phyloP scores from a whole-genome alignment of 2,113 vertebrate species.

The Anseranas semipalmata region DNA sequence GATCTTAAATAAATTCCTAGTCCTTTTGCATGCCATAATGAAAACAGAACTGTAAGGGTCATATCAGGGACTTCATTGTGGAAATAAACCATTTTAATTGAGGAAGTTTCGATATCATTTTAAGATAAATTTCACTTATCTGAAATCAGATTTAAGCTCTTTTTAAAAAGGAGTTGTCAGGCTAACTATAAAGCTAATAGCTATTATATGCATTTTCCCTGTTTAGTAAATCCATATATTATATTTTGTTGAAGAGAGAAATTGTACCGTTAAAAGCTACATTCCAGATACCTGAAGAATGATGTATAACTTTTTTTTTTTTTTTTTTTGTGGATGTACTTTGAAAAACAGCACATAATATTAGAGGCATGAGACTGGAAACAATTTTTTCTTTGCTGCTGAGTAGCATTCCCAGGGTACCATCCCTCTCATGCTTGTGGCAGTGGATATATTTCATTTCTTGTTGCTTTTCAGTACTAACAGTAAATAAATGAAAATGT shows the following conservation, averaged over 20 bases:
- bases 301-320: neutral
- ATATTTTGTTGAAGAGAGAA: neutral
- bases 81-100: neutral
- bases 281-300: neutral
- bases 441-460: conserved; percentile 15
- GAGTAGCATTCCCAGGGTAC: neutral
- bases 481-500: conserved; percentile 20
- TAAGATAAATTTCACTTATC: neutral
- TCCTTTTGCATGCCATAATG: neutral
- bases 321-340: neutral
- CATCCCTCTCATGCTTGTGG: neutral
- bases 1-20: neutral
- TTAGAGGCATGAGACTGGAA: neutral
- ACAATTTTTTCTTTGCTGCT: neutral
- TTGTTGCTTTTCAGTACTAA: neutral
- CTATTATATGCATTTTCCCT: neutral
- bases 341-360: neutral
- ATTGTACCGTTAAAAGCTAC: neutral
- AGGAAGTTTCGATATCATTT: neutral
- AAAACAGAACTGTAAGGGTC: neutral
- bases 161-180: neutral
- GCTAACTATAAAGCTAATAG: neutral
- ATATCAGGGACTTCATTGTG: neutral
- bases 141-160: neutral
- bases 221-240: neutral